Percentiles rank a stretch among this genome's conserved stretches.
Conservation (phyloP, 2,113 vertebrate species). For the Phoxinus phoxinus region DNA sequence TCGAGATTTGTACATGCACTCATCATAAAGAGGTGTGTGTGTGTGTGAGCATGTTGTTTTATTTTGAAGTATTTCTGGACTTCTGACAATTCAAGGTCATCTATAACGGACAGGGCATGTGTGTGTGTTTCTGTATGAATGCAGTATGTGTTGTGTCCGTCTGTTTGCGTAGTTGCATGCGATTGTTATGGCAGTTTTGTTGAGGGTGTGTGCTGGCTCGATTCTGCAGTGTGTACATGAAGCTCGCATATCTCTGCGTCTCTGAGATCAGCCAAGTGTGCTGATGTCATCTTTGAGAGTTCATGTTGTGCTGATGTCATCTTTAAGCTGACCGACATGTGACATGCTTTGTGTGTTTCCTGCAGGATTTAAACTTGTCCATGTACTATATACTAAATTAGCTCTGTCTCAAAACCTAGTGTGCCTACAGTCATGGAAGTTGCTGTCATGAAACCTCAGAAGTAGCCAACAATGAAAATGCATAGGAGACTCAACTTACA, state of each 20-base stretch:
- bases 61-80: background rate
- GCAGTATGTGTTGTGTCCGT: background rate
- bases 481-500: background rate
- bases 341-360: background rate
- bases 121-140: constrained; percentile 8
- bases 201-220: background rate
- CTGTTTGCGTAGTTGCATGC: background rate
- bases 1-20: background rate
- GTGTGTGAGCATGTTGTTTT: constrained; percentile 18
- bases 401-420: background rate
- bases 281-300: constrained; percentile 25
- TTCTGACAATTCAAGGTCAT: constrained; percentile 60
- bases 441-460: background rate
- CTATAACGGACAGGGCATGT: background rate
- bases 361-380: background rate
- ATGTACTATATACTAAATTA: background rate
- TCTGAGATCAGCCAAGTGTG: background rate
- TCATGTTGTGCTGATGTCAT: background rate
- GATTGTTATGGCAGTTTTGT: constrained; percentile 12
- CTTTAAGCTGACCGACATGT: too few species aligned
- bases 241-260: background rate
- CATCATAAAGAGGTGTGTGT: background rate
- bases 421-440: background rate
- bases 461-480: background rate
- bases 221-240: background rate